A percentile compares a stretch with the other conserved stretches of the same genome.
phyloP scores from a whole-genome alignment of 2,113 vertebrate genomes.

The Chloropsis cyanopogon region DNA sequence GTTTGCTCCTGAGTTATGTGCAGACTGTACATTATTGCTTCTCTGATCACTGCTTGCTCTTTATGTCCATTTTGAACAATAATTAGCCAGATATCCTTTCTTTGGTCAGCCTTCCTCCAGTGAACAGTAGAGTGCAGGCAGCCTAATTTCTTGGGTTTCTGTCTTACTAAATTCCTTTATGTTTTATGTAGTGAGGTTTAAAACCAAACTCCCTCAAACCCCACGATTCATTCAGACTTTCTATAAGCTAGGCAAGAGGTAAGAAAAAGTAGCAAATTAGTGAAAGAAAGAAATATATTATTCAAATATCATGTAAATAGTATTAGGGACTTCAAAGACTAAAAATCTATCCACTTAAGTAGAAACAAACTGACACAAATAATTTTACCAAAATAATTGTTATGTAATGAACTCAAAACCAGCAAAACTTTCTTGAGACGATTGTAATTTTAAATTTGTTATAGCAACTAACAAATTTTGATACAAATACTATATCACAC shows the following conservation, averaged over 20 bases:
- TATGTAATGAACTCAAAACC: neutral
- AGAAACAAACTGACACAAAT: neutral
- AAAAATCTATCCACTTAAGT: neutral
- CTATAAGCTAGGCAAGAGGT: neutral
- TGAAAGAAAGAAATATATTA: neutral
- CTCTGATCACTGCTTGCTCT: neutral
- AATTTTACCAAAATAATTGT: neutral
- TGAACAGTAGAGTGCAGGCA: fast-evolving
- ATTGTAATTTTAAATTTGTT: neutral
- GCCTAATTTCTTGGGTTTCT: neutral
- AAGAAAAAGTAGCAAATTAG: neutral
- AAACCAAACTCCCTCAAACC: neutral
- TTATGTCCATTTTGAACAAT: neutral
- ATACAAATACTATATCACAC: neutral
- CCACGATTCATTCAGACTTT: neutral
- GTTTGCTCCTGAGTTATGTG: fast-evolving
- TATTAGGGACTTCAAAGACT: neutral
- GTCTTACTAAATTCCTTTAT: neutral
- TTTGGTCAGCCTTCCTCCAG: neutral
- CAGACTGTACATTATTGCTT: neutral
- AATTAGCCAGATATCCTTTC: neutral
- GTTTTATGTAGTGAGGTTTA: neutral
- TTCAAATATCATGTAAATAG: neutral
- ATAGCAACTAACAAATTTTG: neutral
- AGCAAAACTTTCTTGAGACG: neutral